These are phyloP conservation scores for Musca vetustissima DNA, from an alignment of 1,140 invertebrate species.

Conservation along the genomic window DNA sequence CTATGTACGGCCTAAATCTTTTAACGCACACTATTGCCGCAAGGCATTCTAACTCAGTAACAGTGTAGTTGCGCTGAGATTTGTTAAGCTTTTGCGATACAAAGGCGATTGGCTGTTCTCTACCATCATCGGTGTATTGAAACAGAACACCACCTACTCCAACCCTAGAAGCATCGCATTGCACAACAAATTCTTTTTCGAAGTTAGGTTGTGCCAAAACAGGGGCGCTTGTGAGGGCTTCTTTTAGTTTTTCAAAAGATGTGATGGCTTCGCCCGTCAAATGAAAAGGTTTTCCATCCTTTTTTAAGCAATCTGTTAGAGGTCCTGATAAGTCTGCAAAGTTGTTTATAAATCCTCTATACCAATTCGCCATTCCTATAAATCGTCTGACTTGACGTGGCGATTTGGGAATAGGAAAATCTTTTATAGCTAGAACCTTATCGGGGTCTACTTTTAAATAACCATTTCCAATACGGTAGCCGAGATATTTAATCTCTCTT, in stretches of 20 bases:
- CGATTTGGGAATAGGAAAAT: background rate
- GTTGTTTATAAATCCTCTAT: slow-evolving; percentile 42
- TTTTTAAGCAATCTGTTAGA: background rate
- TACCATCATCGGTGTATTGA: background rate
- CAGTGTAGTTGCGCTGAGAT: slow-evolving; percentile 30
- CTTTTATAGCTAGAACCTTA: background rate
- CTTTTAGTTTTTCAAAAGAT: background rate
- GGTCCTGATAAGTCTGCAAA: background rate
- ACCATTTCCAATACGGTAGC: background rate
- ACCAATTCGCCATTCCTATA: slow-evolving; percentile 55
- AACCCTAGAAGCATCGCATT: background rate
- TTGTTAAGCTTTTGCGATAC: slow-evolving; percentile 19
- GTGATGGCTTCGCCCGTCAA: background rate
- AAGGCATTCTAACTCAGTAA: slow-evolving; percentile 55
- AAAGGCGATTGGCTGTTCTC: background rate
- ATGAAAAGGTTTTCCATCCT: background rate
- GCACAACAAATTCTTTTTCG: background rate
- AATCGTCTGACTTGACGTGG: background rate
- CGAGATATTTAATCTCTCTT: background rate
- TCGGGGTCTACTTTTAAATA: background rate
- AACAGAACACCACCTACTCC: slow-evolving; percentile 32
- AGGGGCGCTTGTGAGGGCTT: background rate
- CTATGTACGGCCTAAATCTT: background rate
- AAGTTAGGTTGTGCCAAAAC: background rate
- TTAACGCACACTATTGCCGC: slow-evolving; percentile 27